Base-by-base conservation (phyloP, 2,113 vertebrate species). In the Anarhynchus alexandrinus region DNA sequence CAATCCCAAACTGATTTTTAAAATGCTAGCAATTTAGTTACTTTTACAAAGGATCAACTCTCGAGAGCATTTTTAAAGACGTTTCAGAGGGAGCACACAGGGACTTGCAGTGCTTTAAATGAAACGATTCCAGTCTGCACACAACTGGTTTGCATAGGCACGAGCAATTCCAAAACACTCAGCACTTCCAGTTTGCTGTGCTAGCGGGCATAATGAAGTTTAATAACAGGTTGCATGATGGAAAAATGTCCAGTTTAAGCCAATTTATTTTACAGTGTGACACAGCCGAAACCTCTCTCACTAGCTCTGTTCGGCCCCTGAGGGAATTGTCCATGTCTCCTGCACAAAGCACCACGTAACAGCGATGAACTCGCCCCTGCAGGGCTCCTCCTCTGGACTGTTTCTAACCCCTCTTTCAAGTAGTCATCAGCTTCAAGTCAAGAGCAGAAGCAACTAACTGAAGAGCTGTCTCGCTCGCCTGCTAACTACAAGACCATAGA, bases 151-250 rank as follows among this genome's bases (percentile, higher is more conserved):
- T 42, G 58, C 66, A 21, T 1, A 47, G n/a, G 22, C 43, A 25
- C 23, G 23, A 51, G 49, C 22, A 65, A 62, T 30, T 57, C 47
- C 67, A 30, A 59, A 71, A 11, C 34, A 49, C 45, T 36, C 0
- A 0, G 26, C 0, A 3, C 59, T 66, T 49, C 52, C 26, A 51
- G n/a, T 17, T 7, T 49, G 45, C 19, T 49, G n/a, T 2, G 8
- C 61, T 29, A 18, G 67, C 34, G 19, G n/a, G 74, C 47, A 38
- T 15, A 51, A 49, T 17, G 42, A 51, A 51, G 54, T 16, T 55
- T 43, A 67, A 10, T 49, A 79, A 66, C 18, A 73, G 73, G 45
- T 5, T 80, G 38, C n/a, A 25, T 5, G 36, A 58, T 18, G 36
- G 61, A 55, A 74, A 38, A 80, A 74, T 10, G 32, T 22, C 74